phyloP scores from a whole-genome alignment of 2,888 invertebrate genomes.

The Metacarcinus magister region DNA sequence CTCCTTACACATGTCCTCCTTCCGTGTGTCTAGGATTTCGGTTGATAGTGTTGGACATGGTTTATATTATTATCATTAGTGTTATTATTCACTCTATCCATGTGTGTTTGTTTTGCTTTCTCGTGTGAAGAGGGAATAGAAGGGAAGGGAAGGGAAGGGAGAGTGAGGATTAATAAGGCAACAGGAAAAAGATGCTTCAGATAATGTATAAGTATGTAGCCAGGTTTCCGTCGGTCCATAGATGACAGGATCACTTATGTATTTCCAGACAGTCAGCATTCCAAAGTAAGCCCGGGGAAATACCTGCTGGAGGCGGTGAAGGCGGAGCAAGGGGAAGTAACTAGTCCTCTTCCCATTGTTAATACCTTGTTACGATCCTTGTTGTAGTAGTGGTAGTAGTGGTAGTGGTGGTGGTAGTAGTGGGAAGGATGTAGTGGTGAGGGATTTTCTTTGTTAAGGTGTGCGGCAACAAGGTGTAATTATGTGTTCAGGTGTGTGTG shows the following conservation, averaged over 20 bases:
- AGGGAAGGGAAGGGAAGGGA: neutral
- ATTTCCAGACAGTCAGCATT: neutral
- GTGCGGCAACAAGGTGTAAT: neutral
- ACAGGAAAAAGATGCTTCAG: neutral
- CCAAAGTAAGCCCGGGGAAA: neutral
- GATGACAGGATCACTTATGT: neutral
- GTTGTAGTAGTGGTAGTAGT: no score
- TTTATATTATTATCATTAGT: neutral
- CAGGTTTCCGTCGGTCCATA: neutral
- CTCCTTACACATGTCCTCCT: neutral
- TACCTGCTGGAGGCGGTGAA: neutral
- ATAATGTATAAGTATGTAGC: neutral
- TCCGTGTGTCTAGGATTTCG: neutral
- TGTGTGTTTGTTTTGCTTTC: neutral
- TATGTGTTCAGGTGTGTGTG: constrained; percentile 1
- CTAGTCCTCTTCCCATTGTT: neutral
- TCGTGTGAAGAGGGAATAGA: neutral
- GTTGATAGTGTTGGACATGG: no score
- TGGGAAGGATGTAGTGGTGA: neutral
- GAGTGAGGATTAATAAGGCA: neutral
- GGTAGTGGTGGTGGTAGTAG: no score
- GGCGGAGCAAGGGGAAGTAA: neutral
- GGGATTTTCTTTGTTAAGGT: neutral
- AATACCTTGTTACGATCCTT: neutral
- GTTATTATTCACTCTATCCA: neutral